phyloP scores from a whole-genome alignment of 2,888 invertebrate species.

The Alcis repandata region DNA sequence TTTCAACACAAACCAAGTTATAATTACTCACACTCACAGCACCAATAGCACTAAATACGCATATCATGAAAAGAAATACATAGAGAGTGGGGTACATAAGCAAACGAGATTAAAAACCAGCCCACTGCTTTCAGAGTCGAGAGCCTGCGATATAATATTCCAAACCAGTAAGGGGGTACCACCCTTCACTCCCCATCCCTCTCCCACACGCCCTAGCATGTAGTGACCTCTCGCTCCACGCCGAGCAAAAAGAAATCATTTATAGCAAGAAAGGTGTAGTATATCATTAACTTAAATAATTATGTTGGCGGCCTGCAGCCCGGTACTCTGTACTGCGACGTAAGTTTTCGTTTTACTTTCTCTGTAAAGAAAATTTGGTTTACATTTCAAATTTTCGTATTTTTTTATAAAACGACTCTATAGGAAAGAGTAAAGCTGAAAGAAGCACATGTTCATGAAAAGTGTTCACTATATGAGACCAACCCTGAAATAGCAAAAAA shows the following conservation, averaged over 20 bases:
- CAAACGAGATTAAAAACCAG: conserved; percentile 75
- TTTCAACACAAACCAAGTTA: background rate
- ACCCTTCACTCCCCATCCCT: conserved; percentile 58
- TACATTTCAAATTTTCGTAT: too few species aligned
- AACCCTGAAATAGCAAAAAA: too few species aligned
- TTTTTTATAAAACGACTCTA: too few species aligned
- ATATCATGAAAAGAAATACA: conserved; percentile 44
- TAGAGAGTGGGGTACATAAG: conserved; percentile 61
- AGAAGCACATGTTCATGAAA: too few species aligned
- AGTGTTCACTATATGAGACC: too few species aligned
- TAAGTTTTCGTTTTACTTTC: conserved; percentile 47
- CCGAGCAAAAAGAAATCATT: conserved; percentile 74
- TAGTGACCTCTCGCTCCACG: conserved; percentile 56
- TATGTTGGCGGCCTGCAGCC: conserved; percentile 67
- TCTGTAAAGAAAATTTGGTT: too few species aligned
- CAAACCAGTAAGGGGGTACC: conserved; percentile 61
- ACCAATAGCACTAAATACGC: conserved; percentile 38
- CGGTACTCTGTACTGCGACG: conserved; percentile 43
- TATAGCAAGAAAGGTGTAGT: conserved; percentile 76
- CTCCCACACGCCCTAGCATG: conserved; percentile 36
- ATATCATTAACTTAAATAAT: conserved; percentile 86
- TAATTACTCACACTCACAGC: conserved; percentile 20
- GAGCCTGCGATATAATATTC: conserved; percentile 65
- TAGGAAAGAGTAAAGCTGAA: background rate
- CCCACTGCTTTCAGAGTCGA: conserved; percentile 63